Percentiles rank a stretch among this genome's conserved stretches.
phyloP scores from a whole-genome alignment of 1,140 invertebrate genomes.

The Eriosoma lanigerum region DNA sequence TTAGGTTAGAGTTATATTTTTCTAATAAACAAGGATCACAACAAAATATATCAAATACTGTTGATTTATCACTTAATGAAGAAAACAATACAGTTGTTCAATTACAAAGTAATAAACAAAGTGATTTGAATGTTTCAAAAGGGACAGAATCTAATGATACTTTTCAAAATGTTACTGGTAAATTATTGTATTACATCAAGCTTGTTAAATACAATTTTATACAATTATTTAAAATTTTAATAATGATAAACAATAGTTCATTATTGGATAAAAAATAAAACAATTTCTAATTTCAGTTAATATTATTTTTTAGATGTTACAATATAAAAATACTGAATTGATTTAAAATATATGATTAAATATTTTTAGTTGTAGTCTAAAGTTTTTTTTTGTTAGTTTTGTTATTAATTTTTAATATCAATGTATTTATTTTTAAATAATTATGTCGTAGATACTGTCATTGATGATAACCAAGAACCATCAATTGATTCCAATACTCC shows the following conservation, averaged over 20 bases:
- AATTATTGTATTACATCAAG: neutral
- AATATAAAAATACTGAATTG: too few species aligned
- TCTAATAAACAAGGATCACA: constrained; percentile 19
- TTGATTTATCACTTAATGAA: constrained; percentile 36
- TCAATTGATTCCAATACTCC: constrained; percentile 55
- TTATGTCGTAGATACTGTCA: neutral
- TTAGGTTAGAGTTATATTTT: constrained; percentile 43
- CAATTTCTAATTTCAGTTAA: too few species aligned
- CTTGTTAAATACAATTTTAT: too few species aligned
- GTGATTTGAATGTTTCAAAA: constrained; percentile 13
- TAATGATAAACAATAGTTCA: too few species aligned
- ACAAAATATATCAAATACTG: neutral
- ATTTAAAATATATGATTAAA: too few species aligned
- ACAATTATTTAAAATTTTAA: too few species aligned
- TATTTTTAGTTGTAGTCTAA: too few species aligned
- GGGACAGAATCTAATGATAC: constrained; percentile 3
- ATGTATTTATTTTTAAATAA: too few species aligned
- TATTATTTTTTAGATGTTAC: too few species aligned
- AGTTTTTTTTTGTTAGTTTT: too few species aligned
- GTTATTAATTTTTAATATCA: too few species aligned
- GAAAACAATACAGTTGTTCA: constrained; percentile 29
- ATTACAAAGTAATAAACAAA: constrained; percentile 36
- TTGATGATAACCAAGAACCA: constrained; percentile 28
- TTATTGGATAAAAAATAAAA: too few species aligned
- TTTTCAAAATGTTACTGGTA: constrained; percentile 19